Conservation (phyloP, 2,113 vertebrate species). For the Poeciliopsis turrubarensis region DNA sequence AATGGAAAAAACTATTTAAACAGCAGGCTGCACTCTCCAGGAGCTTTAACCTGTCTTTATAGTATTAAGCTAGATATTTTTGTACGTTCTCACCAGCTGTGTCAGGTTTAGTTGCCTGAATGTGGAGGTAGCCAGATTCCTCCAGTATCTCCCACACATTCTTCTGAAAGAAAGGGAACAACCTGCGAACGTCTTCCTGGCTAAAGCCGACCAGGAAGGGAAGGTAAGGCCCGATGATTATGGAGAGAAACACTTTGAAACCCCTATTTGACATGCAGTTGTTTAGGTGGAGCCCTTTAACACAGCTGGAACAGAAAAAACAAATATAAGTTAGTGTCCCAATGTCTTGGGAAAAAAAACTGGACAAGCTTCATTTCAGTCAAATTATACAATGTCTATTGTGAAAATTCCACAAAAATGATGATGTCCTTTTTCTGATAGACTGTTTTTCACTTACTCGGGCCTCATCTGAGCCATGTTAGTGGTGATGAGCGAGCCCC, state of each 20-base stretch:
- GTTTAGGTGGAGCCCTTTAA: slow-evolving; percentile 88
- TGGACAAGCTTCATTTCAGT: slow-evolving; percentile 28
- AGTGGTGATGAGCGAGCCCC: slow-evolving; percentile 83
- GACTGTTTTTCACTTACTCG: slow-evolving; percentile 75
- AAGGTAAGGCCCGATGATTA: slow-evolving; percentile 83
- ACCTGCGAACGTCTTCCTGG: slow-evolving; percentile 78
- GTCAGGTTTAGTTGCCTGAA: slow-evolving; percentile 91
- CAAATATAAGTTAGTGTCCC: neutral
- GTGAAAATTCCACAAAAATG: slow-evolving; percentile 26
- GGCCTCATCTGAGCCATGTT: slow-evolving; percentile 91
- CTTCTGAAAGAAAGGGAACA: slow-evolving; percentile 85
- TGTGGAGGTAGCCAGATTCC: slow-evolving; percentile 87
- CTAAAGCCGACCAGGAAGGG: slow-evolving; percentile 87
- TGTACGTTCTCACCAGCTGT: slow-evolving; percentile 79
- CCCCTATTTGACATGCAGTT: neutral
- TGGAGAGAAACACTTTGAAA: slow-evolving; percentile 60
- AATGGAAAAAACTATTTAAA: neutral
- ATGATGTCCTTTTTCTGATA: slow-evolving; percentile 1
- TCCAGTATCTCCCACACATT: slow-evolving; percentile 74
- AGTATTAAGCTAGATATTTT: neutral
- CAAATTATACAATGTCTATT: slow-evolving; percentile 25
- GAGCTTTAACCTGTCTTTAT: neutral
- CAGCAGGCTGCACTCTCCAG: neutral
- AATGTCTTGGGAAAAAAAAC: slow-evolving; percentile 9
- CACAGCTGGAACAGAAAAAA: slow-evolving; percentile 69